phyloP scores from a whole-genome alignment of 2,113 vertebrate species.

The Pipra filicauda region DNA sequence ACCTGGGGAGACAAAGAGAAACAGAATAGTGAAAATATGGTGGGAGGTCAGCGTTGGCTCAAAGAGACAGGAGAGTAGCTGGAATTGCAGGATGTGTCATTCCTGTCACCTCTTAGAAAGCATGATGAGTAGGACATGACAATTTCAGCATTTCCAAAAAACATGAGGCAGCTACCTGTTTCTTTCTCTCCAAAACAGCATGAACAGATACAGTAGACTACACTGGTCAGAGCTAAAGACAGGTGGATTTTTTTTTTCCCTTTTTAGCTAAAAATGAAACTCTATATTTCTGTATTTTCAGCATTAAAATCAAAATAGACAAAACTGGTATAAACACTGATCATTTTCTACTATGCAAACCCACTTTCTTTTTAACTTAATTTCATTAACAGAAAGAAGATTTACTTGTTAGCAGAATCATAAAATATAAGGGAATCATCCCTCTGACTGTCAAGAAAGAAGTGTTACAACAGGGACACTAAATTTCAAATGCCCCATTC shows the following conservation, averaged over 20 bases:
- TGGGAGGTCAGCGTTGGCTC: neutral
- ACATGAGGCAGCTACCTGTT: neutral
- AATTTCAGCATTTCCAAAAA: neutral
- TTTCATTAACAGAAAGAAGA: neutral
- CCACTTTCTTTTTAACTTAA: neutral
- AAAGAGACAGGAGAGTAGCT: neutral
- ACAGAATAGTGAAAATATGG: neutral
- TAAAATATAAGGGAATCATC: neutral
- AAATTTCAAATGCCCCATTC: neutral
- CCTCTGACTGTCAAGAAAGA: neutral
- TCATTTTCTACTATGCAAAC: neutral
- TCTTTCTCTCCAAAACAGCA: neutral
- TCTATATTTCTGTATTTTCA: neutral
- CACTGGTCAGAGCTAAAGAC: neutral
- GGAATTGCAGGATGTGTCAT: neutral
- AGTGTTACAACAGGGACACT: neutral
- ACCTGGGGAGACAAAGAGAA: neutral
- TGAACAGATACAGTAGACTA: neutral
- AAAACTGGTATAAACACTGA: neutral
- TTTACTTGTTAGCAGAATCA: neutral
- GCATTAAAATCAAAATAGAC: neutral
- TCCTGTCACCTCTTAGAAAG: neutral
- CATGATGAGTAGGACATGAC: neutral
- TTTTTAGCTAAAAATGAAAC: neutral
- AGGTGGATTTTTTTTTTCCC: neutral